Percentiles rank a stretch among this genome's conserved stretches.
phyloP scores from a whole-genome alignment of 2,113 vertebrate genomes.

The Sclerurus mexicanus region DNA sequence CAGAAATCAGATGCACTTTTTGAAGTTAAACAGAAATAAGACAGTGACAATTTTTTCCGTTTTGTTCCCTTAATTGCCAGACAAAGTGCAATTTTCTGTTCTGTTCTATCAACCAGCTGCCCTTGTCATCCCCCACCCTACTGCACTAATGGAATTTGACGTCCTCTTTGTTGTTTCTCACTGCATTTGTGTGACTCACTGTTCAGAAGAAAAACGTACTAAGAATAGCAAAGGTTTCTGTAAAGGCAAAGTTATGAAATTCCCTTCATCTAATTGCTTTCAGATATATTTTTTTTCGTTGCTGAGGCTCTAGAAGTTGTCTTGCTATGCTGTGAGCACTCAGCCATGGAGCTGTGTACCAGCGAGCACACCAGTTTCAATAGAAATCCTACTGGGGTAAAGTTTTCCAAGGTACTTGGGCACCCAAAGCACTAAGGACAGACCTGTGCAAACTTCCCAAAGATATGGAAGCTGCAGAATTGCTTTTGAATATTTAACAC shows the following conservation, averaged over 20 bases:
- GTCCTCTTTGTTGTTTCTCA: slow-evolving; percentile 16
- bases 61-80: slow-evolving; percentile 58
- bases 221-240: slow-evolving; percentile 20
- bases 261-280: slow-evolving; percentile 7
- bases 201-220: slow-evolving; percentile 37
- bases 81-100: slow-evolving; percentile 62
- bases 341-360: neutral
- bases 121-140: slow-evolving; percentile 36
- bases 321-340: neutral
- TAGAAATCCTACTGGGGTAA: neutral
- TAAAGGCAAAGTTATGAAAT: slow-evolving; percentile 39
- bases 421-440: neutral
- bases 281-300: neutral
- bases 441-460: neutral
- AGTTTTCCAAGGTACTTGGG: neutral
- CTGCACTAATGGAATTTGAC: slow-evolving; percentile 47
- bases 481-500: neutral
- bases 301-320: neutral
- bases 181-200: slow-evolving; percentile 48
- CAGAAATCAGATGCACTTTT: slow-evolving; percentile 22
- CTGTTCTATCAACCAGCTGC: slow-evolving; percentile 48
- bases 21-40: slow-evolving; percentile 36
- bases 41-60: neutral
- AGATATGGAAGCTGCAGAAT: neutral
- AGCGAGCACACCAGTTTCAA: neutral